Conservation (phyloP, 2,797 vertebrate genomes). For the Aphelocoma californica region DNA sequence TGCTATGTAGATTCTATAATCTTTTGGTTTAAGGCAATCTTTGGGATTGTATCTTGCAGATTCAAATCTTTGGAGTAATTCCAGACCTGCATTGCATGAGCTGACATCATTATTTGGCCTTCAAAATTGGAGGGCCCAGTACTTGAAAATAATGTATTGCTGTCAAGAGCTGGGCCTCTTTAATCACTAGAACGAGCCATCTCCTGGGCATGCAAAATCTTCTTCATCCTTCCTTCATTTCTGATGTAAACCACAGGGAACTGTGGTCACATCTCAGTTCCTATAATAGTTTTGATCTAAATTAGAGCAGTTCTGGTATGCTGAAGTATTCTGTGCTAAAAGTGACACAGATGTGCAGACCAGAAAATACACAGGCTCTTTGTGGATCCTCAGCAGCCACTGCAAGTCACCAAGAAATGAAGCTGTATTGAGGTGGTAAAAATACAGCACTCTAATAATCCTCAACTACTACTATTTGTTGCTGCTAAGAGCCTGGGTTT, state of each 20-base stretch:
- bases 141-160: not conserved
- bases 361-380: not conserved
- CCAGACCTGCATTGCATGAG: not conserved
- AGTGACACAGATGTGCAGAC: not conserved
- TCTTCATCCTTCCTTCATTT: not conserved
- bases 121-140: not conserved
- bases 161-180: not conserved
- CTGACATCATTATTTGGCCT: conserved; percentile 8
- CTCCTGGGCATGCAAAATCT: not conserved
- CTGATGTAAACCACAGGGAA: not conserved
- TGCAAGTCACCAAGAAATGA: not conserved
- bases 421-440: not conserved
- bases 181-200: not conserved
- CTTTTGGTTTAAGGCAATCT: not conserved
- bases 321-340: not conserved
- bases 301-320: not conserved
- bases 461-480: conserved; percentile 35
- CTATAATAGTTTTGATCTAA: not conserved
- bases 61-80: conserved; percentile 19
- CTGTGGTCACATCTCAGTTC: not conserved
- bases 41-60: conserved; percentile 1
- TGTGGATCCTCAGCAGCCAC: not conserved
- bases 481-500: conserved; percentile 25
- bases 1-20: not conserved
- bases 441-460: not conserved